A percentile compares a stretch with the other conserved stretches of the same genome.
phyloP scores from a whole-genome alignment of 2,113 vertebrate genomes.

The Cinclus mexicanus region DNA sequence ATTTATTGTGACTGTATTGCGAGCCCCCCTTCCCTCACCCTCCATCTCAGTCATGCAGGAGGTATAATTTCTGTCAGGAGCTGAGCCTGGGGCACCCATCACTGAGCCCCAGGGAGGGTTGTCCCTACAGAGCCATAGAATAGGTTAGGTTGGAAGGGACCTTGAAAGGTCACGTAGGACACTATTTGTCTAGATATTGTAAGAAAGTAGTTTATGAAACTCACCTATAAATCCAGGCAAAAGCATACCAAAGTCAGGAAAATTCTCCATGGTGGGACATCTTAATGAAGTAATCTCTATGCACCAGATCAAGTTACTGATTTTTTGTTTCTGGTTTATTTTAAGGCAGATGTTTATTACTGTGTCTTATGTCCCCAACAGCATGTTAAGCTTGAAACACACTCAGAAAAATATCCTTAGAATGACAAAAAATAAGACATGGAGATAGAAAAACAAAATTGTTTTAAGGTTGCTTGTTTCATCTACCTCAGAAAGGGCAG shows the following conservation, averaged over 20 bases:
- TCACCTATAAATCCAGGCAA: background rate
- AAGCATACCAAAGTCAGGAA: background rate
- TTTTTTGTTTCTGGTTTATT: background rate
- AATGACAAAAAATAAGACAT: background rate
- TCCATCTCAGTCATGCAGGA: too few species aligned
- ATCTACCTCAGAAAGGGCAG: background rate
- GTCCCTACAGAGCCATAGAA: background rate
- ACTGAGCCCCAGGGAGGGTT: accelerated
- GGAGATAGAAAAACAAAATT: background rate
- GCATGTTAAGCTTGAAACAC: background rate
- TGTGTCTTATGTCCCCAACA: background rate
- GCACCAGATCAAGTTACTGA: background rate
- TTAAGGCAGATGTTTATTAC: background rate
- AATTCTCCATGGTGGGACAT: background rate
- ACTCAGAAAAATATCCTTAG: background rate
- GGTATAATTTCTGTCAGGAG: background rate
- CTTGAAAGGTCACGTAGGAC: background rate
- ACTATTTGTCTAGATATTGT: background rate
- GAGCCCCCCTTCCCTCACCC: too few species aligned
- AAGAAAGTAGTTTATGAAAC: background rate
- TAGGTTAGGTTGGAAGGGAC: background rate
- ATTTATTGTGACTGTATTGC: background rate
- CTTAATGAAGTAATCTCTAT: background rate
- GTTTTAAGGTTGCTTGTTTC: background rate
- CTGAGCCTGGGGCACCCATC: accelerated